Conservation (phyloP, 2,888 invertebrate genomes). For the Aquatica leii region DNA sequence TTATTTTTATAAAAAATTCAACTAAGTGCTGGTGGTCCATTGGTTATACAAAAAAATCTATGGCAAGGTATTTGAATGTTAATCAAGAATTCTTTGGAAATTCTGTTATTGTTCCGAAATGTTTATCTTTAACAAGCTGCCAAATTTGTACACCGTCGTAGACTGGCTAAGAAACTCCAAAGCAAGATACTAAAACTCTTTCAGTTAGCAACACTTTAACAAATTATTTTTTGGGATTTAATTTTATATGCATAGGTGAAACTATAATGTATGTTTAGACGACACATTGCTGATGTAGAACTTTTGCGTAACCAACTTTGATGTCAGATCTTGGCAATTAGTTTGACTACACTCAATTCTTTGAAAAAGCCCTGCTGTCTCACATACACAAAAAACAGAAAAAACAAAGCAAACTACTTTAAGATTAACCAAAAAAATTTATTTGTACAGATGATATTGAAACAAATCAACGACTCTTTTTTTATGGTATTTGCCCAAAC, state of each 20-base stretch:
- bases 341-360: not conserved
- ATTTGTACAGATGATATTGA: too few species aligned
- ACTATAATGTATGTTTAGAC: not conserved
- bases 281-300: too few species aligned
- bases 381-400: not conserved
- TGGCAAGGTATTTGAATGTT: not conserved
- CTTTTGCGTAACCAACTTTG: too few species aligned
- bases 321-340: not conserved
- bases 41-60: too few species aligned
- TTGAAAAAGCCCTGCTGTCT: not conserved
- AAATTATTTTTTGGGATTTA: not conserved
- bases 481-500: too few species aligned
- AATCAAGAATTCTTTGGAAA: not conserved
- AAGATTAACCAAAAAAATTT: too few species aligned
- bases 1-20: too few species aligned
- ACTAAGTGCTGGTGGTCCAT: too few species aligned
- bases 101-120: not conserved
- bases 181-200: not conserved
- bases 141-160: not conserved
- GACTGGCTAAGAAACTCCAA: not conserved
- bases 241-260: not conserved
- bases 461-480: too few species aligned
- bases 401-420: too few species aligned
- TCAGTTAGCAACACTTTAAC: not conserved
- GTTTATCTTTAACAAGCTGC: not conserved